Base-by-base conservation (phyloP, 2,888 invertebrate genomes). In the Diploptera punctata region DNA sequence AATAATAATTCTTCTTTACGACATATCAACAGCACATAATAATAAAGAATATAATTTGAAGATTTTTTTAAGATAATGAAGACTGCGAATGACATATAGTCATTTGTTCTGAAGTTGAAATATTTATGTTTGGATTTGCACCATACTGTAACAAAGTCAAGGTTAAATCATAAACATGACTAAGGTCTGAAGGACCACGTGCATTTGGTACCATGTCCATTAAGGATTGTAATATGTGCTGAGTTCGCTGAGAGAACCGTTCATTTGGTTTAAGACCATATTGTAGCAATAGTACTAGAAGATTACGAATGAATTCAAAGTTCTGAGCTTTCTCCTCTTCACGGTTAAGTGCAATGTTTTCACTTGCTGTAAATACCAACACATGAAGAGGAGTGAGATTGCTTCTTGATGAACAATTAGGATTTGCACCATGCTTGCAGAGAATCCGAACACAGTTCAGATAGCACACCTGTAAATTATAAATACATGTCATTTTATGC, bases 381-480 rank as follows among this genome's bases (percentile, higher is more conserved):
- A 91, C 89, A 80, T 91, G 89, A 52, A 91, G 82, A 0, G 91
- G 91, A 2, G 91, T 91, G 65, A 91, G 81, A 80, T 91, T 90
- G 69, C 88, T 86, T 44, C 89, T 85, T 78, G 90, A 90, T 74
- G 88, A 87, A 81, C 92, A 91, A 80, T 92, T 92, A 43, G 91
- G 90, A 80, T 91, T 90, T 29, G 92, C 92, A 75, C 92, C 91
- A 79, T 90, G 86, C 78, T 90, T 88, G 76, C 92, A 82, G 26
- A 93, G 83, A 62, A 91, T 87, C 60, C 89, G 85, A 68, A 93
- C 88, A 80, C 91, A 91, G 79, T 90, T 89, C 76, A 92, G 80
- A 79, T 92, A 91, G 80, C 90, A 90, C 2, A 92, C 89, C 89
- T 89, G n/a, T n/a, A n/a, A n/a, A n/a, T n/a, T n/a, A n/a, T n/a